phyloP scores from a whole-genome alignment of 1,140 invertebrate species.

The Papilio glaucus region DNA sequence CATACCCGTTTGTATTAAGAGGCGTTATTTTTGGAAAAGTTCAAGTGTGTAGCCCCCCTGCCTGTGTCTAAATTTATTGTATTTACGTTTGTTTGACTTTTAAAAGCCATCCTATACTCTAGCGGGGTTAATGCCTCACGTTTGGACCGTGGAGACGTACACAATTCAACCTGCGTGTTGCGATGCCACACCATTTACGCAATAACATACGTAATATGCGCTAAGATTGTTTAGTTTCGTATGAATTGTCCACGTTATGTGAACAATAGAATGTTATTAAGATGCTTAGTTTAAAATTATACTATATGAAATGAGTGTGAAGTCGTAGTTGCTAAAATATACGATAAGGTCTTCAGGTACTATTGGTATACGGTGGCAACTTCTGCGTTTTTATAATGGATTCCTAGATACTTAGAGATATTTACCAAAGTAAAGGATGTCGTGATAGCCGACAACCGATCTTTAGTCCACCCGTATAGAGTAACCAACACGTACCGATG shows the following conservation, averaged over 20 bases:
- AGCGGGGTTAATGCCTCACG: constrained; percentile 21
- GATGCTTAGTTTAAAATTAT: background rate
- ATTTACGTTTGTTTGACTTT: constrained; percentile 22
- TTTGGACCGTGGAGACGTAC: constrained; percentile 21
- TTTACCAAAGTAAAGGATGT: too few species aligned
- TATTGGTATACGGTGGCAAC: too few species aligned
- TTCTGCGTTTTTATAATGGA: too few species aligned
- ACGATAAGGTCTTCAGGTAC: too few species aligned
- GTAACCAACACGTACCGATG: too few species aligned
- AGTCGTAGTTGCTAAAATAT: too few species aligned
- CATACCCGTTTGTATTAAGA: constrained; percentile 9
- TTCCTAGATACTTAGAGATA: too few species aligned
- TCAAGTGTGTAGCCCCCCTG: constrained; percentile 2
- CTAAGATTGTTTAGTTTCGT: constrained; percentile 10
- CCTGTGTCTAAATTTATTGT: constrained; percentile 25
- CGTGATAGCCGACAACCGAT: too few species aligned
- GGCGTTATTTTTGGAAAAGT: constrained; percentile 21
- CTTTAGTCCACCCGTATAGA: too few species aligned
- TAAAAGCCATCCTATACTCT: constrained; percentile 9
- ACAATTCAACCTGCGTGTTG: constrained; percentile 6
- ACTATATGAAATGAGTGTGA: too few species aligned
- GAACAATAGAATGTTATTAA: constrained; percentile 1
- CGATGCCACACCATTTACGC: background rate
- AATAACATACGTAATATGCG: constrained; percentile 5
- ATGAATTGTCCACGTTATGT: background rate